Evolutionary conservation across 2,888 invertebrate genomes (phyloP).

Genomic region (Epistrophe grossulariae): DNA sequence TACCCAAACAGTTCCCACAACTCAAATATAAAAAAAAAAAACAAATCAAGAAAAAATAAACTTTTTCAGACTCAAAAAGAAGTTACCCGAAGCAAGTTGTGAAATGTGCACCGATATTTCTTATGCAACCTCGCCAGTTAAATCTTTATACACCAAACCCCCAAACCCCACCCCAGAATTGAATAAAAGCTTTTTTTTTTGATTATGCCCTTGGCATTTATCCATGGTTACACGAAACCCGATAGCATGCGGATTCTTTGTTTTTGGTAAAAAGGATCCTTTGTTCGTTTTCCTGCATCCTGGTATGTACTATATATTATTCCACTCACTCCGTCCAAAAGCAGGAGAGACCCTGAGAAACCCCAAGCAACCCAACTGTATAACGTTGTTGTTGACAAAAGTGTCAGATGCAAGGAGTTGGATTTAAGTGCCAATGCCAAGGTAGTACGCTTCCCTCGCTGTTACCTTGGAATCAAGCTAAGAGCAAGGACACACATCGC

Average conservation of each 20-base stretch:
- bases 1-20: slow-evolving; percentile 51
- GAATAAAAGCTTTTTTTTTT: slow-evolving; percentile 69
- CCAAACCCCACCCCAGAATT: background rate
- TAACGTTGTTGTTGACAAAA: slow-evolving; percentile 70
- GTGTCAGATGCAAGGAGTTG: slow-evolving; percentile 73
- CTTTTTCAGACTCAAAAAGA: slow-evolving; percentile 13
- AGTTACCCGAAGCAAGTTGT: slow-evolving; percentile 39
- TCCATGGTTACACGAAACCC: slow-evolving; percentile 72
- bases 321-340: slow-evolving; percentile 1
- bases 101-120: slow-evolving; percentile 39
- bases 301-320: slow-evolving; percentile 1
- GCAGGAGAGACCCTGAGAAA: slow-evolving; percentile 17
- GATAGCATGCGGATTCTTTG: slow-evolving; percentile 68
- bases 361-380: slow-evolving; percentile 29
- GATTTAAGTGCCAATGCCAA: slow-evolving; percentile 73
- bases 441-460: slow-evolving; percentile 61
- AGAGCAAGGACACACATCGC: slow-evolving; percentile 65
- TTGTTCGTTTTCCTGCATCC: slow-evolving; percentile 51
- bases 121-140: slow-evolving; percentile 29
- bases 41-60: slow-evolving; percentile 8
- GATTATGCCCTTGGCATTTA: slow-evolving; percentile 76
- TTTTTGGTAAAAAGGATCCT: slow-evolving; percentile 61
- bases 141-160: background rate
- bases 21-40: slow-evolving; percentile 22
- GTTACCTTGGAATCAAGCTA: slow-evolving; percentile 69